phyloP scores from a whole-genome alignment of 2,113 vertebrate genomes.

The Pteropus alecto region DNA sequence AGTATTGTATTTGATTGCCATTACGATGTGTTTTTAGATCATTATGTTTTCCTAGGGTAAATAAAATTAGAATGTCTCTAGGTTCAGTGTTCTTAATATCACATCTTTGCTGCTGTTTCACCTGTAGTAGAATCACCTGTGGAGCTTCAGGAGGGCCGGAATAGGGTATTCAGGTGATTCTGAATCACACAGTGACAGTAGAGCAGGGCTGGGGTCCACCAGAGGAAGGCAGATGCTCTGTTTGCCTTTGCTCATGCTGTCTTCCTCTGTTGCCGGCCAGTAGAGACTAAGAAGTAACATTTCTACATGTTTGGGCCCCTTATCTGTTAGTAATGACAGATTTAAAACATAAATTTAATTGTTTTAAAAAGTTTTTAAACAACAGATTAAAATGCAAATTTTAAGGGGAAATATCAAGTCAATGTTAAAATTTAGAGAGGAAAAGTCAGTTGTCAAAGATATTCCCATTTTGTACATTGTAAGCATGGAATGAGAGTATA shows the following conservation, averaged over 20 bases:
- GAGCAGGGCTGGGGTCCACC: background rate
- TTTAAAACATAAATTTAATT: background rate
- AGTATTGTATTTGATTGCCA: background rate
- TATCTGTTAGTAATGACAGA: background rate
- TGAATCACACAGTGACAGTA: background rate
- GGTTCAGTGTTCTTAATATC: background rate
- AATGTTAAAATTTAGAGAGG: background rate
- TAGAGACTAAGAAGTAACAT: background rate
- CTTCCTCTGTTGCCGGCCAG: background rate
- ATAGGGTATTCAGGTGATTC: background rate
- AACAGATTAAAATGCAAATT: background rate
- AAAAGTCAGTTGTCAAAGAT: background rate
- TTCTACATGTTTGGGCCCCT: background rate
- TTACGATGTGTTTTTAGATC: background rate
- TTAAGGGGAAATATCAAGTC: background rate
- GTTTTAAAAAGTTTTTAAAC: background rate
- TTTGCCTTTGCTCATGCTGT: background rate
- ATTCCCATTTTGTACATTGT: background rate
- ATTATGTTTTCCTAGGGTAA: background rate
- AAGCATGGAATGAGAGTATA: background rate
- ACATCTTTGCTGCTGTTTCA: background rate
- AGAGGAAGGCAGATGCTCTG: background rate
- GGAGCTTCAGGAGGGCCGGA: background rate
- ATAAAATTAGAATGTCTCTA: background rate
- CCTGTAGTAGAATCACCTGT: background rate